A percentile compares a stretch with the other conserved stretches of the same genome.
phyloP scores from a whole-genome alignment of 2,113 vertebrate species.

The Empidonax traillii region DNA sequence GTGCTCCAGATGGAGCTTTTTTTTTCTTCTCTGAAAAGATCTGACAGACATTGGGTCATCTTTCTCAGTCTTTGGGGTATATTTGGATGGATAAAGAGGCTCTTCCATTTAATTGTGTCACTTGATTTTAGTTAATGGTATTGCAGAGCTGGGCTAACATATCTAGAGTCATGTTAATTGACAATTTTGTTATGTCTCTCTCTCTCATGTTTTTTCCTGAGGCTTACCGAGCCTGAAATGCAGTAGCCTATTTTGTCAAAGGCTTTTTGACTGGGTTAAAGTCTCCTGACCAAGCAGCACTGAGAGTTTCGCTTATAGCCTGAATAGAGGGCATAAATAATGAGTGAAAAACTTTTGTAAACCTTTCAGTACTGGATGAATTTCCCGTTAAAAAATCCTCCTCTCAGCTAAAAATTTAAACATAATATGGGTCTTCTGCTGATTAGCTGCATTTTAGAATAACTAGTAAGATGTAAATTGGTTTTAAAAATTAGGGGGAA shows the following conservation, averaged over 20 bases:
- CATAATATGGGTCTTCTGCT: neutral
- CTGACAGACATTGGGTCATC: neutral
- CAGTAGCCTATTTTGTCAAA: slow-evolving; percentile 4
- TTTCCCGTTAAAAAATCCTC: neutral
- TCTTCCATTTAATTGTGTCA: neutral
- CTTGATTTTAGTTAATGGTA: neutral
- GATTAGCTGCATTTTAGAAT: slow-evolving; percentile 40
- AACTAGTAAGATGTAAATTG: slow-evolving; percentile 18
- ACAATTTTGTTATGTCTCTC: neutral
- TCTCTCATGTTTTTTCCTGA: neutral
- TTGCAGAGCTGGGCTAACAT: neutral
- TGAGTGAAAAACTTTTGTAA: neutral
- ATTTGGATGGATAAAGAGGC: neutral
- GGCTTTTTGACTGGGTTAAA: slow-evolving; percentile 19
- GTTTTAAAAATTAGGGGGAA: slow-evolving; percentile 51
- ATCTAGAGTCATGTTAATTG: slow-evolving; percentile 33
- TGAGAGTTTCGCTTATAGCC: neutral
- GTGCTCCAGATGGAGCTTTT: neutral
- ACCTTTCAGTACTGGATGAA: neutral
- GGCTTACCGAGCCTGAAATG: neutral
- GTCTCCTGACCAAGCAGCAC: neutral
- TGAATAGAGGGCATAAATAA: neutral
- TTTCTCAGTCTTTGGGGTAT: neutral
- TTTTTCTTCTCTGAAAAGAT: neutral
- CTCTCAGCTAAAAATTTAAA: slow-evolving; percentile 8